Base-by-base conservation (phyloP, 1,140 invertebrate genomes). In the Drosophila sturtevanti region DNA sequence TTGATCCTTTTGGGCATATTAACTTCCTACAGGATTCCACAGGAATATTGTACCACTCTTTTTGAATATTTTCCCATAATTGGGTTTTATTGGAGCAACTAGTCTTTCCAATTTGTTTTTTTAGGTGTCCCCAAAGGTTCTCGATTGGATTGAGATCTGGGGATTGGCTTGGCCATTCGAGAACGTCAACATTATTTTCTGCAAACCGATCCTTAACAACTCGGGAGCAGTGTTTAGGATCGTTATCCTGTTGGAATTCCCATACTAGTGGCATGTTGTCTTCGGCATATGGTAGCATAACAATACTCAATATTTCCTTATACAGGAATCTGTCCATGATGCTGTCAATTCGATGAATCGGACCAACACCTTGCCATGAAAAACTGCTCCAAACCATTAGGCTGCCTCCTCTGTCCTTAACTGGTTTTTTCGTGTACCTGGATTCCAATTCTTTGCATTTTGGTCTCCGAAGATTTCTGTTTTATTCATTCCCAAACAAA, bases 251-350 rank as follows among this genome's bases (percentile, higher is more conserved):
- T 37, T 66, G 38, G 48, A 59, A 59, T 12, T 34, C 10, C 38
- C 54, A 66, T 51, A 14, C 10, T 9, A 66, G 48, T 7, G 52
- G 54, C 63, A 65, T 65, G 21, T 56, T 65, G 27, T 44, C 35
- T 2, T 65, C 34, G n/a, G 63, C 27, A 22, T 63, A 63, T 35
- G 62, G 62, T 54, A 31, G 24, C 61, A 63, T 52, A 6, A 31
- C 27, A 31, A 6, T 6, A 1, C 7, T 6, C 27, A 31, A 6
- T 31, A 7, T 31, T 31, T 31, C 27, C 6, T 7, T 31, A 6
- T 4, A 31, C 4, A 0, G 4, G 3, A 31, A 31, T 6, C 27
- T 31, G 6, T 31, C 27, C 27, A 31, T 31, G 1, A 31, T 31
- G 4, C 27, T 6, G 2, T 31, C 27, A 6, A 31, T 31, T 31